A percentile compares a stretch with the other conserved stretches of the same genome.
Evolutionary conservation across 2,797 vertebrate species (phyloP).

Genomic region (Chloroceryle inda): DNA sequence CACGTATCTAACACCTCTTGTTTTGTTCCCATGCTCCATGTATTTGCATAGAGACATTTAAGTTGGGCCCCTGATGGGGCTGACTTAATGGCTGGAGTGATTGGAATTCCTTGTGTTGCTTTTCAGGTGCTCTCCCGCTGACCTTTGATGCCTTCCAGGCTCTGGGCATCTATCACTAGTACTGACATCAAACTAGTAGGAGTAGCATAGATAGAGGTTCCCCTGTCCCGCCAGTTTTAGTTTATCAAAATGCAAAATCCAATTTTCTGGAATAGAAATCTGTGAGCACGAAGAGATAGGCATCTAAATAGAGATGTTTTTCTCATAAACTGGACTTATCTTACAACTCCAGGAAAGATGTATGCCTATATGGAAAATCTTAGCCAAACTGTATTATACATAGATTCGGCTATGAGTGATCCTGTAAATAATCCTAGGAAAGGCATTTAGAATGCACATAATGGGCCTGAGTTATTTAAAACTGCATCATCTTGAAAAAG

Average conservation of each 20-base stretch:
- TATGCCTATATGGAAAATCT: background rate
- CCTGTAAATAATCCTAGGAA: background rate
- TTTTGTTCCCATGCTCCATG: background rate
- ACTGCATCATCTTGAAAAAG: background rate
- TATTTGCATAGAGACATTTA: background rate
- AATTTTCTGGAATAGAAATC: slow-evolving; percentile 24
- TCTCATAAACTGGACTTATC: background rate
- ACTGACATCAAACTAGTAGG: background rate
- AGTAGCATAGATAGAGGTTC: background rate
- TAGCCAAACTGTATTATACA: background rate
- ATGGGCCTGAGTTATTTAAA: background rate
- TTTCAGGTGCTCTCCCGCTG: background rate
- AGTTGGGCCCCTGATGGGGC: background rate
- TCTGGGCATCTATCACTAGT: background rate
- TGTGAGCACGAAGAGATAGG: background rate
- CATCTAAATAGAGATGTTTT: slow-evolving; percentile 26
- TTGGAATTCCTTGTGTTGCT: background rate
- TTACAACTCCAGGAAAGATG: background rate
- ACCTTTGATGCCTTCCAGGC: background rate
- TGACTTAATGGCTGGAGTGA: background rate
- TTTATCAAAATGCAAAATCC: background rate
- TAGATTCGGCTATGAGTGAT: background rate
- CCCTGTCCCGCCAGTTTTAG: background rate
- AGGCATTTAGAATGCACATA: background rate
- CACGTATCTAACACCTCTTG: background rate